Conservation (phyloP, 1,140 invertebrate species). For the Pomacea maculata region DNA sequence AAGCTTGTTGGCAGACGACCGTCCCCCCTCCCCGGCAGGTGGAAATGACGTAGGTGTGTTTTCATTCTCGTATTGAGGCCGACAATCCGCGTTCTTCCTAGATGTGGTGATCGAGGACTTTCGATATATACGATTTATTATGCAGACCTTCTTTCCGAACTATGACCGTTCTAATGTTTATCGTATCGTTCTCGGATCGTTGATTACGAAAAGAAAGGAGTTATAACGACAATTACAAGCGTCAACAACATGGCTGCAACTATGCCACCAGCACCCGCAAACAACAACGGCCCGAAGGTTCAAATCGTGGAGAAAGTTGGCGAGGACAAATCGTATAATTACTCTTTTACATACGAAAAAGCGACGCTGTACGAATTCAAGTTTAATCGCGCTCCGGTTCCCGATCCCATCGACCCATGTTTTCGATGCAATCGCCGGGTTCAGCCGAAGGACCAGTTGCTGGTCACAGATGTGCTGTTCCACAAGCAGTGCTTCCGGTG, state of each 20-base stretch:
- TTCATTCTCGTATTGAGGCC: neutral
- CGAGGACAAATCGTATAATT: conserved; percentile 52
- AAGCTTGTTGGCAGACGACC: neutral
- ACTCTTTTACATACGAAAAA: conserved; percentile 57
- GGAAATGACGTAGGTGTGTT: conserved; percentile 18
- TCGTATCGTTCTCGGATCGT: neutral
- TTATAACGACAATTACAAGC: neutral
- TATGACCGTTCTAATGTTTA: neutral
- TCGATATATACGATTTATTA: no score
- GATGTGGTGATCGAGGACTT: no score
- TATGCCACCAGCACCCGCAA: neutral
- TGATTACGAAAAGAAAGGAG: neutral
- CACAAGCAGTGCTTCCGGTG: conserved; percentile 62
- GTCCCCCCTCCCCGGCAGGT: neutral
- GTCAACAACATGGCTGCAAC: neutral
- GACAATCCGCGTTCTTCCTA: no score
- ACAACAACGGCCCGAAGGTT: conserved; percentile 19
- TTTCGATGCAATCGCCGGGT: conserved; percentile 57
- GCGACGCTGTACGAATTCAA: conserved; percentile 60
- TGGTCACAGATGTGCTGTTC: conserved; percentile 58
- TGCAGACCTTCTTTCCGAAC: no score
- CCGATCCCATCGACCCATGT: conserved; percentile 55
- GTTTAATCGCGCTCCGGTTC: conserved; percentile 50
- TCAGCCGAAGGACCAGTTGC: conserved; percentile 54
- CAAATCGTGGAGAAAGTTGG: conserved; percentile 41